Percentiles rank a stretch among this genome's conserved stretches.
These are phyloP conservation scores for Onchidella celtica DNA, from an alignment of 2,888 invertebrate species.

Conservation along the genomic window DNA sequence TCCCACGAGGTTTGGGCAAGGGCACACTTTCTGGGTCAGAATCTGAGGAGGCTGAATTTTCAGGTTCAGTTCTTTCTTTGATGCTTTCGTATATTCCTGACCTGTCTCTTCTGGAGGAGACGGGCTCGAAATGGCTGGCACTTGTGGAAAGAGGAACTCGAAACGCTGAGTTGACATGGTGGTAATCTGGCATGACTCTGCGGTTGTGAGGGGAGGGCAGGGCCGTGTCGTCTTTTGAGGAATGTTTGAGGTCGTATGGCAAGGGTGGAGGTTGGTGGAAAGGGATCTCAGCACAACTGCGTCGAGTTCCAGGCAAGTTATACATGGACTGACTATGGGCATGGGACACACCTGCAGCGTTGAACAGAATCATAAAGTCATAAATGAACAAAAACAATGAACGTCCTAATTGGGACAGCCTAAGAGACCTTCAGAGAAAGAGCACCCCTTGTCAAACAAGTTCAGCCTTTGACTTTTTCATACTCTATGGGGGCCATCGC, in stretches of 20 bases:
- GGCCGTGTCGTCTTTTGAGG: constrained; percentile 53
- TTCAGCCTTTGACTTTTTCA: no score
- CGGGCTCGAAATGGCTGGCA: constrained; percentile 48
- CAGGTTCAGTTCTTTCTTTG: constrained; percentile 55
- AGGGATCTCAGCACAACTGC: constrained; percentile 53
- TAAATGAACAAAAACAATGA: no score
- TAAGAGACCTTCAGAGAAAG: no score
- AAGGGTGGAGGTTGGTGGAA: constrained; percentile 50
- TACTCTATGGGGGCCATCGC: no score
- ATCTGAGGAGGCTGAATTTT: constrained; percentile 47
- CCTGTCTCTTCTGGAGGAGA: constrained; percentile 38
- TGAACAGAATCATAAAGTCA: not conserved
- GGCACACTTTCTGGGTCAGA: constrained; percentile 49
- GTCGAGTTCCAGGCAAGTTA: constrained; percentile 55
- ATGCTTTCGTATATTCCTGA: constrained; percentile 56
- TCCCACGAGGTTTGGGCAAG: constrained; percentile 33
- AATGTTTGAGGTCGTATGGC: constrained; percentile 47
- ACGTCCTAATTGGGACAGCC: no score
- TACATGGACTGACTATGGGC: constrained; percentile 50
- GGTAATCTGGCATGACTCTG: constrained; percentile 16
- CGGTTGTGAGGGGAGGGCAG: constrained; percentile 15
- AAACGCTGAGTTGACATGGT: constrained; percentile 17
- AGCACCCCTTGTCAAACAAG: no score
- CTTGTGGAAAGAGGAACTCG: constrained; percentile 24
- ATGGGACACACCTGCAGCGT: constrained; percentile 32